Base-by-base conservation (phyloP, 2,113 vertebrate species). In the Dipodomys merriami region DNA sequence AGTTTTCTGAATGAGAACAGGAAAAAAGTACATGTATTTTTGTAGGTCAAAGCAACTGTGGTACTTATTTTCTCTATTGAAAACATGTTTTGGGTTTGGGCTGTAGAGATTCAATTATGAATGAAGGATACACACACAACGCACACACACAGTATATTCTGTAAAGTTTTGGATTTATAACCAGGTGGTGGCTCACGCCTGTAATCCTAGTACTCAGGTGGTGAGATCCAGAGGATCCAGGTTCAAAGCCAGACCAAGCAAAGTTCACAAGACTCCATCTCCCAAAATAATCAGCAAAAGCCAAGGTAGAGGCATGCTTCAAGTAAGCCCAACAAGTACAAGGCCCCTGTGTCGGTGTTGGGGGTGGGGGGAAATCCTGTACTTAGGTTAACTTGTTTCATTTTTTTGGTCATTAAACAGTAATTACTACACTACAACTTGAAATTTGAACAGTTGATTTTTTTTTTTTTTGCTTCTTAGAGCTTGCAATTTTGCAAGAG, bases 401-500 rank as follows among this genome's bases (percentile, higher is more conserved):
- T 82, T 57, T 57, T 91, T 96, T 87, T 88, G n/a, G 85, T 91
- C 78, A 95, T 74, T 90, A 90, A 96, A 85, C 15, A 78, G 39
- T 39, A 39, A 39, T 27, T 93, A 25, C 46, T 86, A 20, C 64
- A 91, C 16, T 62, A 49, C 35, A 92, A 83, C 81, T 91, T 90
- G 79, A 90, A 85, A 73, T 57, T 64, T 84, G 64, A 97, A 87
- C 71, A 74, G 69, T 89, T 86, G 57, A 57, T 85, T 93, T 83
- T 27, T 0, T 46, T 83, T 80, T 83, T 35, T 33, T 67, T 71
- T n/a, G 65, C 71, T 83, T 81, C 80, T 87, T 62, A 78, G 86
- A 93, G 72, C 33, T 57, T 90, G 3, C 18, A 90, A n/a, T 95
- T 96, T 96, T 91, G 82, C 71, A 96, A 93, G 82, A 96, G 81